Evolutionary conservation across 2,888 invertebrate species (phyloP).

Genomic region (Rugalucina vietnamica): DNA sequence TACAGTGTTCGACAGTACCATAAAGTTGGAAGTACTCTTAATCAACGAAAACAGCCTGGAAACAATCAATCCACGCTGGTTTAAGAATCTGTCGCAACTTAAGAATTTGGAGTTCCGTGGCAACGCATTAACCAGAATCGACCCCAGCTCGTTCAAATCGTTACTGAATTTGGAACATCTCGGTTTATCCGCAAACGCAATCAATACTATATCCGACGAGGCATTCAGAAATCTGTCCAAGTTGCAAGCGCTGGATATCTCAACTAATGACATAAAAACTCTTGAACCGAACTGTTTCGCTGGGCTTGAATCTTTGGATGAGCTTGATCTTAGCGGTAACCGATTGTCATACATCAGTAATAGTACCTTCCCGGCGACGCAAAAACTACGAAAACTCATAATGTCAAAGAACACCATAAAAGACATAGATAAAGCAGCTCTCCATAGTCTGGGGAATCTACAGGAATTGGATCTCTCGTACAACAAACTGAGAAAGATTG

Average conservation of each 20-base stretch:
- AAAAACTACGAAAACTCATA: slow-evolving; percentile 55
- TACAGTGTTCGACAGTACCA: slow-evolving; percentile 61
- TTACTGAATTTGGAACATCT: slow-evolving; percentile 61
- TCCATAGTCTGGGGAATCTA: slow-evolving; percentile 55
- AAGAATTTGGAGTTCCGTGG: slow-evolving; percentile 65
- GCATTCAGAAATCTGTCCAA: slow-evolving; percentile 87
- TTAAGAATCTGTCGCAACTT: slow-evolving; percentile 58
- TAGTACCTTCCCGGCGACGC: slow-evolving; percentile 59
- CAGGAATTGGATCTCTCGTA: slow-evolving; percentile 68
- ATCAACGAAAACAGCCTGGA: slow-evolving; percentile 67
- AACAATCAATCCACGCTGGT: slow-evolving; percentile 64
- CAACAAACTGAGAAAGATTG: slow-evolving; percentile 67
- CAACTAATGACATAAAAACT: slow-evolving; percentile 70
- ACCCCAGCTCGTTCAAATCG: slow-evolving; percentile 61
- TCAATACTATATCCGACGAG: slow-evolving; percentile 61
- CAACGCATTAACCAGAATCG: slow-evolving; percentile 64
- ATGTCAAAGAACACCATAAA: slow-evolving; percentile 66
- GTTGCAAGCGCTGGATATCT: slow-evolving; percentile 66
- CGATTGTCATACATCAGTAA: slow-evolving; percentile 60
- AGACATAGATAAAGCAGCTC: slow-evolving; percentile 60
- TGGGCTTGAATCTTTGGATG: slow-evolving; percentile 58
- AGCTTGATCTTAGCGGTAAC: slow-evolving; percentile 68
- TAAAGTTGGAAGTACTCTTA: slow-evolving; percentile 58
- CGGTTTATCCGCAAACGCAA: slow-evolving; percentile 66
- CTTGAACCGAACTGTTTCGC: slow-evolving; percentile 64